phyloP scores from a whole-genome alignment of 2,113 vertebrate genomes.

The Mastomys coucha region DNA sequence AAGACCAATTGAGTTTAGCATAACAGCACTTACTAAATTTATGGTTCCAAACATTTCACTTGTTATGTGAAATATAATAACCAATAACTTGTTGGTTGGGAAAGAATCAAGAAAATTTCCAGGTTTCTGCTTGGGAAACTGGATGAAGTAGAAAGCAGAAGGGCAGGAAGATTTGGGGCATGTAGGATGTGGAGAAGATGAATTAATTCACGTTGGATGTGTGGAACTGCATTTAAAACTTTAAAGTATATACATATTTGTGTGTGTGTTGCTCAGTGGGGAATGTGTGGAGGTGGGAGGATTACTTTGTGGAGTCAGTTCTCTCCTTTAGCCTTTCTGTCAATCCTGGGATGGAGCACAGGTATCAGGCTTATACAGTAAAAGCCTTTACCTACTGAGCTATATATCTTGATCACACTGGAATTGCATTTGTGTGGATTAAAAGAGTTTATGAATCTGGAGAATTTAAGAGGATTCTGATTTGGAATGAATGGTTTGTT shows the following conservation, averaged over 20 bases:
- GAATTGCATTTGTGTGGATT: neutral
- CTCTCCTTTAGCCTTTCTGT: neutral
- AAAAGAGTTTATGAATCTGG: neutral
- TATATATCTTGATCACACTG: neutral
- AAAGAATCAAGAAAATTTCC: neutral
- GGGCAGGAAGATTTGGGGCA: neutral
- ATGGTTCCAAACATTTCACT: neutral
- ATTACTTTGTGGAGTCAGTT: neutral
- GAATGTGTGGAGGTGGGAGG: neutral
- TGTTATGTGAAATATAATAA: conserved; percentile 14
- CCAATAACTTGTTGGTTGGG: neutral
- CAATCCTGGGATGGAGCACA: neutral
- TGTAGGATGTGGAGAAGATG: neutral
- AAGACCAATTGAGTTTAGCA: neutral
- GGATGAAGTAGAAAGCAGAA: neutral
- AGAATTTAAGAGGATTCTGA: neutral
- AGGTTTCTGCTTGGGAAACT: conserved; percentile 43
- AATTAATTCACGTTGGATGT: neutral
- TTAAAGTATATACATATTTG: neutral
- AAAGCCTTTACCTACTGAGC: neutral
- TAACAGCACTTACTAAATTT: neutral
- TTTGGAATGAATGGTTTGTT: neutral
- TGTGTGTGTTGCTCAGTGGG: neutral
- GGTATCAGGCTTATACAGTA: neutral
- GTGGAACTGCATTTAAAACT: neutral